Evolutionary conservation across 2,888 invertebrate species (phyloP), one percentile per base, ranked within the genome.

Genomic region (Heliconius hortense): DNA sequence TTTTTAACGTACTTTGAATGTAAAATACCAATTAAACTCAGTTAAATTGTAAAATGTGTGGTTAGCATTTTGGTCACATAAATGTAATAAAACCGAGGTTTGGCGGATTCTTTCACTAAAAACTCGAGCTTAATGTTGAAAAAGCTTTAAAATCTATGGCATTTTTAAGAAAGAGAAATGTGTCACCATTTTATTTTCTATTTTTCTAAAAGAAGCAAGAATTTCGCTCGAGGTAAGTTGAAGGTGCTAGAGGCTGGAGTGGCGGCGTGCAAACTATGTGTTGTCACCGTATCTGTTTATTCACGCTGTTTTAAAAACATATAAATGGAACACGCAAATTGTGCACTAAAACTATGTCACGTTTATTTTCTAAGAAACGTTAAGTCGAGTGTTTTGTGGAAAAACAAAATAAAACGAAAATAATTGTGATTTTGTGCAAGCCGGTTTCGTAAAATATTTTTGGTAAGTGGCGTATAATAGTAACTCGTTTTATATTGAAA

Each of bases 211-310:
- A 80, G 81, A 80, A 79, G 81, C 81, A 79, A 80, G 80, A 81
- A 82, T 81, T 81, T 80, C 81, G 84, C 84, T 83, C 83, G 82
- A 85, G 85, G 86, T 84, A 85, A 88, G 86, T 84, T 87, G 82
- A 86, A 85, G 88, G 88, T 84, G 87, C 85, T 84, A 79, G 79
- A 83, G 84, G 82, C 85, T 85, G 81, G 82, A 88, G 89, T 85
- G 88, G 85, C 82, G 85, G 86, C 85, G 84, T 86, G 87, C 86
- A 82, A 89, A 86, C 87, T 89, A 88, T 88, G 81, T 80, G 80
- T 81, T 80, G 81, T 82, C 81, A 72, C 74, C 75, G 76, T 76
- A 78, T 78, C 78, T 80, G 78, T 80, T 81, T 81, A 80, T 82
- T 75, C 78, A 77, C 72, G 77, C 77, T 79, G 79, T 79, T 81